A percentile compares a stretch with the other conserved stretches of the same genome.
phyloP scores from a whole-genome alignment of 2,797 vertebrate genomes.

The Kryptopterus vitreolus region DNA sequence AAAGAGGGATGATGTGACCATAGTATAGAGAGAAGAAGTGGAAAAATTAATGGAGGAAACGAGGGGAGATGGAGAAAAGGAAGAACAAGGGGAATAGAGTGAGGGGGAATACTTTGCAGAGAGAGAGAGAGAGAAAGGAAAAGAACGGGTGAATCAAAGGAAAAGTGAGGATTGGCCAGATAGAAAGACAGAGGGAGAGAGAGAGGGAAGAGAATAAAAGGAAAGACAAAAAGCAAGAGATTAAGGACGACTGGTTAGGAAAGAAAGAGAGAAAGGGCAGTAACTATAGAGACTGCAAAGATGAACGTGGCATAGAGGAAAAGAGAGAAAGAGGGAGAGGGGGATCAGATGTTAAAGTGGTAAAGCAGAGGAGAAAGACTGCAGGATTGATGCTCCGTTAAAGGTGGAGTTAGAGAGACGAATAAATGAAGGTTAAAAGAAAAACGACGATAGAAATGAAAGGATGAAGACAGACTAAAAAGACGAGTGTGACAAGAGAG shows the following conservation, averaged over 20 bases:
- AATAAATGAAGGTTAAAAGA: neutral
- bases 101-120: neutral
- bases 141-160: neutral
- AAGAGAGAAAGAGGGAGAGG: neutral
- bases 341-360: too few relatives aligned
- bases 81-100: neutral
- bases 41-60: neutral
- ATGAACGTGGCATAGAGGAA: neutral
- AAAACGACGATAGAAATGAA: conserved; percentile 22
- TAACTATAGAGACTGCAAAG: conserved; percentile 2
- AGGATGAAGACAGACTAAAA: conserved; percentile 49
- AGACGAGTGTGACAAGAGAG: conserved; percentile 30
- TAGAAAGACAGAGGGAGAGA: neutral
- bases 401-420: neutral
- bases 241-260: neutral
- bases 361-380: too few relatives aligned
- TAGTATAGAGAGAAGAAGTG: conserved; percentile 36
- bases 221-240: neutral
- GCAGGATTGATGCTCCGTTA: too few relatives aligned
- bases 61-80: neutral
- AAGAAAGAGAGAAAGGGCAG: neutral
- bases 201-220: neutral
- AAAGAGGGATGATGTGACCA: conserved; percentile 28
- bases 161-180: neutral
- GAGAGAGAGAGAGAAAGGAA: neutral